phyloP scores from a whole-genome alignment of 2,113 vertebrate genomes.

The Shinisaurus crocodilurus region DNA sequence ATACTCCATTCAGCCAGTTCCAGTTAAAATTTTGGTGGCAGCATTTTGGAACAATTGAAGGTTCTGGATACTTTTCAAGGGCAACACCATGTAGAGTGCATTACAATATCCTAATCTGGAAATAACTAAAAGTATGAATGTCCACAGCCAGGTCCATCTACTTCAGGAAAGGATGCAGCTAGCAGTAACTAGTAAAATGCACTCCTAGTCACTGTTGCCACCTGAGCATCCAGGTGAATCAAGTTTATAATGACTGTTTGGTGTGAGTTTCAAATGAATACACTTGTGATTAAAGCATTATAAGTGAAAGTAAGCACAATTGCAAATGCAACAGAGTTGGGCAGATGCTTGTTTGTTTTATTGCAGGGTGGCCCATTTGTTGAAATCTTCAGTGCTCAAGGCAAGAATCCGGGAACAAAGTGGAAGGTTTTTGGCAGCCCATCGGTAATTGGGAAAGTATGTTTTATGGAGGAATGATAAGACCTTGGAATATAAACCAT shows the following conservation, averaged over 20 bases:
- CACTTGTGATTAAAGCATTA: not conserved
- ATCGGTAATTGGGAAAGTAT: conserved; percentile 89
- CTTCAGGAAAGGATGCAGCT: not conserved
- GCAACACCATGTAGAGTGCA: not conserved
- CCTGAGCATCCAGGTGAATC: not conserved
- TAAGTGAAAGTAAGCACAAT: not conserved
- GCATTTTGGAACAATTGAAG: not conserved
- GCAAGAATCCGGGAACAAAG: conserved; percentile 90
- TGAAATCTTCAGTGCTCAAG: conserved; percentile 94
- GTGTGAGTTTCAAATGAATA: not conserved
- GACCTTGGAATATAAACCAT: conserved; percentile 27
- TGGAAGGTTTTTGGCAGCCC: conserved; percentile 91
- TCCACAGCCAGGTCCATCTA: not conserved
- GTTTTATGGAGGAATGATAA: conserved; percentile 58
- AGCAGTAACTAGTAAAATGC: not conserved
- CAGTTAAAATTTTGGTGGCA: not conserved
- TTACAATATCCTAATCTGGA: not conserved
- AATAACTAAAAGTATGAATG: not conserved
- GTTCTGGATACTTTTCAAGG: not conserved
- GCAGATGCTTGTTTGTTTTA: conserved; percentile 31
- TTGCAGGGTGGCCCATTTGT: conserved; percentile 89
- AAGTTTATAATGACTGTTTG: not conserved
- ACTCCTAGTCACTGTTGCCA: too few species aligned
- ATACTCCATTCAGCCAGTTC: not conserved
- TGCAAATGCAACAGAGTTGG: not conserved